Evolutionary conservation across 2,113 vertebrate genomes (phyloP).

Genomic region (Odocoileus hemionus): DNA sequence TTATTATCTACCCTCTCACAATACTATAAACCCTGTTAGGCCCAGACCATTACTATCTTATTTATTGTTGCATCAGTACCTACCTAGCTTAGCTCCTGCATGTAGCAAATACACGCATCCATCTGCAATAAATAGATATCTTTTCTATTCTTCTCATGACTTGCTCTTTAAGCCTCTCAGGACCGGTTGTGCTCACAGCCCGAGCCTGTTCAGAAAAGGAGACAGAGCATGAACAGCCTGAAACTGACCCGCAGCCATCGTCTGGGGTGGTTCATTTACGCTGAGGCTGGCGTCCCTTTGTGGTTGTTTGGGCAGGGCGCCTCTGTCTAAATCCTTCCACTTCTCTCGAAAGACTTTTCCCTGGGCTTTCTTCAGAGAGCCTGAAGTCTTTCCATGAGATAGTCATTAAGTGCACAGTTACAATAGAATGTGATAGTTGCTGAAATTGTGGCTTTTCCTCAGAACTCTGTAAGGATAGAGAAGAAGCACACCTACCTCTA

Average conservation of each 20-base stretch:
- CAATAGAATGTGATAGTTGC: not conserved
- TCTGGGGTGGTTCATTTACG: not conserved
- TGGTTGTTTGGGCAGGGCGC: not conserved
- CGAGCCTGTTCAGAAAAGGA: not conserved
- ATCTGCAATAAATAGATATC: not conserved
- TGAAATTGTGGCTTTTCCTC: not conserved
- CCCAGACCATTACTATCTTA: not conserved
- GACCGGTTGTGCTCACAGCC: not conserved
- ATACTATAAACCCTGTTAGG: not conserved
- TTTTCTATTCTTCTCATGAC: not conserved
- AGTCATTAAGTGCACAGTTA: not conserved
- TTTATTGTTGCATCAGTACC: not conserved
- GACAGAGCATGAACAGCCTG: fast-evolving
- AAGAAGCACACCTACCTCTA: not conserved
- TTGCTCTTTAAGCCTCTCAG: not conserved
- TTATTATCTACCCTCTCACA: not conserved
- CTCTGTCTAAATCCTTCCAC: not conserved
- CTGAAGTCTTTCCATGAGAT: not conserved
- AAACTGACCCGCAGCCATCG: not conserved
- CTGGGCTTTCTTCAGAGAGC: not conserved
- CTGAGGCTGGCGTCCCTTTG: not conserved
- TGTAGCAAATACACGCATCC: not conserved
- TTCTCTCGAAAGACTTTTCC: not conserved
- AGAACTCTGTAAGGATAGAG: not conserved
- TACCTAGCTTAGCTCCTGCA: not conserved